These are phyloP conservation scores for Rhyacophila evoluta DNA, from an alignment of 2,888 invertebrate genomes.

Conservation along the genomic window DNA sequence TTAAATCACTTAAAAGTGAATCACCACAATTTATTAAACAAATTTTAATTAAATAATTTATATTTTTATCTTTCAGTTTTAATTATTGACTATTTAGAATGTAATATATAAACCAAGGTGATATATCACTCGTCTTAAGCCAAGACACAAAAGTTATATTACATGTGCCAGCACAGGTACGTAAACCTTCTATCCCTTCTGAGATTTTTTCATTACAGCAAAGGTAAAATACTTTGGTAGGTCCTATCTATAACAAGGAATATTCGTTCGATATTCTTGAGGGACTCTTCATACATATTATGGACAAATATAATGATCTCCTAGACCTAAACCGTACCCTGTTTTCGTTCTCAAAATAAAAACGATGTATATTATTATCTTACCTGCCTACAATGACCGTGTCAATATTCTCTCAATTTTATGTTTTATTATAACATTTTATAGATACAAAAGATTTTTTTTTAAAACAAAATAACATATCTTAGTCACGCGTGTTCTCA, in stretches of 20 bases:
- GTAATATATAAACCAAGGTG: no score
- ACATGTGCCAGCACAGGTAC: background rate
- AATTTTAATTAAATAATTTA: no score
- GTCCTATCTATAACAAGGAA: conserved; percentile 33
- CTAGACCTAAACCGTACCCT: conserved; percentile 48
- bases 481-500: no score
- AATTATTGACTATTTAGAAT: no score
- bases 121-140: background rate
- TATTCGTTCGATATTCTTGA: conserved; percentile 43
- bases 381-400: background rate
- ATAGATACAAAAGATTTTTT: no score
- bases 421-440: background rate
- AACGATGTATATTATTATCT: conserved; percentile 15
- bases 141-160: background rate
- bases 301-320: conserved; percentile 49
- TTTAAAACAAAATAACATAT: no score
- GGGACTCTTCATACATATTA: conserved; percentile 26
- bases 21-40: no score
- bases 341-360: conserved; percentile 29
- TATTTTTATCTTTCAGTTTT: no score
- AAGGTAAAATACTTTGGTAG: background rate
- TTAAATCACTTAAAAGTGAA: no score
- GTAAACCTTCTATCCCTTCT: conserved; percentile 23
- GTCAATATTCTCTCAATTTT: background rate
- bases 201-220: conserved; percentile 40